These are phyloP conservation scores for Psammodynastes pulverulentus DNA, from an alignment of 2,113 vertebrate species.

Conservation along the genomic window DNA sequence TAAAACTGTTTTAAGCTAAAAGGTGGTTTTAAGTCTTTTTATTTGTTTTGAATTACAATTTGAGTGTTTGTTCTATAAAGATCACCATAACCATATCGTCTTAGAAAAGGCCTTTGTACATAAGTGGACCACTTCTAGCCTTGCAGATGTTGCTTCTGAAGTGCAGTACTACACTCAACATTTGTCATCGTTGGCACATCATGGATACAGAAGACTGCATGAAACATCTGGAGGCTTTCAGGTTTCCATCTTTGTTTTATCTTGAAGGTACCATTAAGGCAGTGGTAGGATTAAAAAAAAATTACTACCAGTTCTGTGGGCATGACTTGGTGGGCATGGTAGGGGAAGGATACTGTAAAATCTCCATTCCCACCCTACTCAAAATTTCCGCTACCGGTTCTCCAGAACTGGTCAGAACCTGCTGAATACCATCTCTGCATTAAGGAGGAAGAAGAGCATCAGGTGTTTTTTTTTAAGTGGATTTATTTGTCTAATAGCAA, in stretches of 20 bases:
- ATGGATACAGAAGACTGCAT: neutral
- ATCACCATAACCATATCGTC: too few relatives aligned
- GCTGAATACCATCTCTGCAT: too few relatives aligned
- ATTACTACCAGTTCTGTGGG: too few relatives aligned
- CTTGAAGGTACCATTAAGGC: neutral
- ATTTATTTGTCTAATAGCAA: neutral
- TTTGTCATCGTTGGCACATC: neutral
- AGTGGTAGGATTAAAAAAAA: too few relatives aligned
- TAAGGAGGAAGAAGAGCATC: neutral
- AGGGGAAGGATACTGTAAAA: too few relatives aligned
- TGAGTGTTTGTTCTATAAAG: neutral
- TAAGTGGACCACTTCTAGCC: neutral
- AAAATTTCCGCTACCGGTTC: too few relatives aligned
- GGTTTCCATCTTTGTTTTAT: neutral
- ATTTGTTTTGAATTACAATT: constrained; percentile 35
- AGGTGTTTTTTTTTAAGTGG: neutral
- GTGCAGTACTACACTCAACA: neutral
- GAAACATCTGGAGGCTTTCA: neutral
- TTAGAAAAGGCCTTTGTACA: neutral
- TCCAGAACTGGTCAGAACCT: too few relatives aligned
- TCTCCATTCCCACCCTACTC: too few relatives aligned
- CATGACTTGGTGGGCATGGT: too few relatives aligned
- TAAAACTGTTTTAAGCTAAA: constrained; percentile 4
- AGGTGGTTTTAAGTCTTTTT: neutral
- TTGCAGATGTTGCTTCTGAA: neutral